A percentile compares a stretch with the other conserved stretches of the same genome.
These are phyloP conservation scores for Himantopus leucocephalus DNA, from an alignment of 2,113 vertebrate species.

Conservation along the genomic window DNA sequence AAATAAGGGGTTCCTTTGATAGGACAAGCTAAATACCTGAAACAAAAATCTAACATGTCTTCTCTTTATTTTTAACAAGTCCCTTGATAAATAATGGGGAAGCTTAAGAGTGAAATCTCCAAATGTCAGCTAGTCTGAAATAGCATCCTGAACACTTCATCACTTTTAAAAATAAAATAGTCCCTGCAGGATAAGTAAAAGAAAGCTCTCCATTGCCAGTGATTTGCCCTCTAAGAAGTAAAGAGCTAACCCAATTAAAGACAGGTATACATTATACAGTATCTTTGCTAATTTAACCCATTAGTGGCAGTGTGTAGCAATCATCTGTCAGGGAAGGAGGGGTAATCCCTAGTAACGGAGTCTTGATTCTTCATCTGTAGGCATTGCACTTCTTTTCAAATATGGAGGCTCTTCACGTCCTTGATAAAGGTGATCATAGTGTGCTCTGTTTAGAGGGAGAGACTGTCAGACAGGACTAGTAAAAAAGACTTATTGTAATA, in stretches of 20 bases:
- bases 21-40: constrained; percentile 45
- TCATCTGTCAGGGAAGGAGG: neutral
- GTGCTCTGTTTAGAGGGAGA: neutral
- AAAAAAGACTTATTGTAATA: neutral
- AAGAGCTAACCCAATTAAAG: neutral
- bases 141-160: constrained; percentile 13
- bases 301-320: neutral
- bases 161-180: constrained; percentile 4
- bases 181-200: neutral
- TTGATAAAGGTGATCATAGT: neutral
- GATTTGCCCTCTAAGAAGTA: neutral
- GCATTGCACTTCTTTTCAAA: neutral
- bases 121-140: constrained; percentile 16
- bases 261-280: neutral
- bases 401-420: neutral
- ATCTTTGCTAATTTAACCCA: neutral
- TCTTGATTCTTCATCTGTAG: neutral
- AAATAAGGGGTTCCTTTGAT: constrained; percentile 33
- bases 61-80: constrained; percentile 51
- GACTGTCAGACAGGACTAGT: neutral
- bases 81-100: constrained; percentile 28
- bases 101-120: neutral
- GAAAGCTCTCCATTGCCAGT: neutral
- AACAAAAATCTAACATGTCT: neutral
- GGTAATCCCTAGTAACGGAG: neutral